Evolutionary conservation across 2,113 vertebrate species (phyloP), one percentile per base, ranked within the genome.

Genomic region (Circaetus cinerascens): DNA sequence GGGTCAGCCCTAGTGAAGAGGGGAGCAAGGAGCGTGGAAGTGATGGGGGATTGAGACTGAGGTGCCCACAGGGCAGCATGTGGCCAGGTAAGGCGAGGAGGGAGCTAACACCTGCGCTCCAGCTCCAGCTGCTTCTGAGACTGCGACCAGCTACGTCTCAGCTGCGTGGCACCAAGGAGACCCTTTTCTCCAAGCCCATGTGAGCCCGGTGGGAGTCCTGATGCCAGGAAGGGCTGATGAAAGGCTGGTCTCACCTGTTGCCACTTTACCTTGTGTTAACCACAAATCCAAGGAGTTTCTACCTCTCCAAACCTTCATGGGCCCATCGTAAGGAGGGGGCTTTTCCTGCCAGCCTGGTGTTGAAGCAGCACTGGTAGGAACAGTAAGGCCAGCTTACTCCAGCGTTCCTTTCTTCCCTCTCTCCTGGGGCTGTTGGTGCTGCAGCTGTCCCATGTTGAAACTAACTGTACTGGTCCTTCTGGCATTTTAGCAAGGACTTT

Each of bases 21-120:
- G 14, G 56, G 22, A 85, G 21, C 29, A 63, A 55, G 32, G 57
- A 67, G 17, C 0, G 0, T 67, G 22, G 21, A 43, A 88, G 10
- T 67, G 57, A 43, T 15, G 11, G 15, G 14, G 17, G 25, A 27
- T 3, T 32, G 43, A 34, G 60, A 22, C 18, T 30, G 26, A 74
- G 26, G 41, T 59, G 55, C 55, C 45, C 1, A 0, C 66, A 64
- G 26, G 32, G 45, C 76, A 88, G 26, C 0, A 0, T 40, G 45
- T 10, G 36, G 34, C 26, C 62, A 46, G 32, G 30, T 18, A 45
- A 69, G 45, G 34, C 29, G 34, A 74, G 38, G 34, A 76, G 22
- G 40, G 32, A 71, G 25, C 13, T 41, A 69, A 45, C 8, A 30
- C 10, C 14, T 25, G 48, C 15, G 23, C 32, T 77, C 23, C 32